These are phyloP conservation scores for Dromiciops gliroides DNA, from an alignment of 2,113 vertebrate genomes.

Conservation along the genomic window DNA sequence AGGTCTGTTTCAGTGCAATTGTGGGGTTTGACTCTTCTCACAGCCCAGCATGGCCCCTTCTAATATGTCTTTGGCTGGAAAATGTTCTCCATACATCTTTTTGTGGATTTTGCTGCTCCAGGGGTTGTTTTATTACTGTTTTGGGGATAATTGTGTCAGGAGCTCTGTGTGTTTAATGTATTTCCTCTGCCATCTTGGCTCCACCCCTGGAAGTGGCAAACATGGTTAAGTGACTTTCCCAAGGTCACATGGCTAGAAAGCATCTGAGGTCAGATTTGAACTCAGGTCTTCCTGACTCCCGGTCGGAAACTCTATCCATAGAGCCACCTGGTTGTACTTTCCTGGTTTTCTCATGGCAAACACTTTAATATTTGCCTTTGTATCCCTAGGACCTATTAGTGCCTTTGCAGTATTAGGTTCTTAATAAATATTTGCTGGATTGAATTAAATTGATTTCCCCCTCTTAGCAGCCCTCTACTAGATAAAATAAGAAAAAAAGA, in stretches of 20 bases:
- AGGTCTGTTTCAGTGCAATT: no score
- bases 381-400: not conserved
- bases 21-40: no score
- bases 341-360: not conserved
- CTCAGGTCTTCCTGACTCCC: not conserved
- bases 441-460: not conserved
- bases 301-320: not conserved
- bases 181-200: no score
- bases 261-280: not conserved
- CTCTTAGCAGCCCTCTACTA: not conserved
- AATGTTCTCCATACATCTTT: no score
- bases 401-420: not conserved
- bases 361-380: not conserved
- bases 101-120: no score
- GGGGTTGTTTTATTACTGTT: no score
- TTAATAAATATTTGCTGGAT: rapidly evolving
- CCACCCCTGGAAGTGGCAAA: no score
- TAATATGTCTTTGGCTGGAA: no score
- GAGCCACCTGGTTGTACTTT: not conserved
- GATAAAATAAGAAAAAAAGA: not conserved
- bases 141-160: no score
- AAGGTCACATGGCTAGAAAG: not conserved
- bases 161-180: no score
- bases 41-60: no score
- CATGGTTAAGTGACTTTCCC: not conserved